Base-by-base conservation (phyloP, 1,140 invertebrate species). In the Cherax destructor region DNA sequence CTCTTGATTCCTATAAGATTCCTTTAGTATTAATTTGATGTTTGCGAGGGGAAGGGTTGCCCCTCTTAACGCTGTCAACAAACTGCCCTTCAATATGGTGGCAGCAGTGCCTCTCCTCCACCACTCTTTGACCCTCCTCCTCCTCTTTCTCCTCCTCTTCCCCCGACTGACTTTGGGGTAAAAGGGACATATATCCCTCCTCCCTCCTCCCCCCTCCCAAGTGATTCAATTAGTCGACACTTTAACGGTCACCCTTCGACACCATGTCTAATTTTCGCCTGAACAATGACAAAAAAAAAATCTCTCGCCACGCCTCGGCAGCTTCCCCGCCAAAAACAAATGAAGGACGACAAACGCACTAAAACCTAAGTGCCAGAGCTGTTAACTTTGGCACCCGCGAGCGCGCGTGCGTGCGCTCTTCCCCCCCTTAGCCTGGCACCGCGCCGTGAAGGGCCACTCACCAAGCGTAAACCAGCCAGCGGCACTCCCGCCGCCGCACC, bases 321-420 rank as follows among this genome's bases (percentile, higher is more conserved):
- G 79, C 79, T 81, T 81, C 41, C 79, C 50, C 79, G 79, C 79
- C 79, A 85, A 85, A 80, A 80, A 88, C 86, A 88, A 88, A 88
- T 88, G 86, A 88, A 88, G 86, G 86, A 88, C 74, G 86, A 88
- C 86, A 88, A 88, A 88, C 86, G 86, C 86, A 61, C 86, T 80
- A 88, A 88, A 88, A 88, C 80, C 86, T 88, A 88, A 88, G 86
- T 88, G 86, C 77, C 86, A 88, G 86, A 88, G 86, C 86, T 88
- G 86, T 88, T 88, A 88, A 88, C 86, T 88, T 88, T 88, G 77
- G 7, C 86, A 78, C 77, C 86, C 86, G 65, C 86, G 61, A 61
- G 86, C 80, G 77, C 86, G 74, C 52, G n/a, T n/a, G n/a, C n/a
- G n/a, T n/a, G n/a, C n/a, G n/a, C n/a, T n/a, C n/a, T n/a, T n/a